phyloP scores from a whole-genome alignment of 1,140 invertebrate species.

The Sinella curviseta region DNA sequence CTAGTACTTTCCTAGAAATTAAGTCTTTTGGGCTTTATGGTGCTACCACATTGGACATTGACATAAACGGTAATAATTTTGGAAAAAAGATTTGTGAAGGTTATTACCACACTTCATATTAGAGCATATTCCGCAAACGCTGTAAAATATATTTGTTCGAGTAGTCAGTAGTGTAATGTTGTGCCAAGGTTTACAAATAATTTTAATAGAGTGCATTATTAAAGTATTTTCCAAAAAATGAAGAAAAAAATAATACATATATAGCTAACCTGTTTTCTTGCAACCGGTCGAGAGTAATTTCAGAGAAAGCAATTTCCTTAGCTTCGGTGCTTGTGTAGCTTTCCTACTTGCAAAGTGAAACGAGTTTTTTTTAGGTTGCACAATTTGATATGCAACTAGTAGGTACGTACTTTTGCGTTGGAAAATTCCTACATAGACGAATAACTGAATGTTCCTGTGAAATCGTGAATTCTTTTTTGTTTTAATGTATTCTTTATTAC shows the following conservation, averaged over 20 bases:
- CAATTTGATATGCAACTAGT: too few relatives aligned
- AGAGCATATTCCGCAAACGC: background rate
- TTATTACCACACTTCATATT: too few relatives aligned
- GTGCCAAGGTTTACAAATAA: background rate
- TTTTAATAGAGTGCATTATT: background rate
- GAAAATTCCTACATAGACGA: too few relatives aligned
- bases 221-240: too few relatives aligned
- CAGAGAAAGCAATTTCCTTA: too few relatives aligned
- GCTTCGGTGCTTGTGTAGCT: background rate
- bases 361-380: background rate
- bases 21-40: conserved; percentile 21
- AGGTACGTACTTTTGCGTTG: too few relatives aligned
- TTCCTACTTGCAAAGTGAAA: background rate
- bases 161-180: background rate
- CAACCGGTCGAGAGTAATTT: background rate
- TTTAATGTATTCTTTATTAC: background rate
- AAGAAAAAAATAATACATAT: background rate
- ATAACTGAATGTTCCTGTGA: background rate
- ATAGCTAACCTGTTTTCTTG: background rate
- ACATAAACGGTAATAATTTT: background rate
- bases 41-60: conserved; percentile 19
- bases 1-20: background rate
- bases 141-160: background rate
- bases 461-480: background rate
- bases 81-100: too few relatives aligned